Evolutionary conservation across 1,140 invertebrate genomes (phyloP).

Genomic region (Harpegnathos saltator): DNA sequence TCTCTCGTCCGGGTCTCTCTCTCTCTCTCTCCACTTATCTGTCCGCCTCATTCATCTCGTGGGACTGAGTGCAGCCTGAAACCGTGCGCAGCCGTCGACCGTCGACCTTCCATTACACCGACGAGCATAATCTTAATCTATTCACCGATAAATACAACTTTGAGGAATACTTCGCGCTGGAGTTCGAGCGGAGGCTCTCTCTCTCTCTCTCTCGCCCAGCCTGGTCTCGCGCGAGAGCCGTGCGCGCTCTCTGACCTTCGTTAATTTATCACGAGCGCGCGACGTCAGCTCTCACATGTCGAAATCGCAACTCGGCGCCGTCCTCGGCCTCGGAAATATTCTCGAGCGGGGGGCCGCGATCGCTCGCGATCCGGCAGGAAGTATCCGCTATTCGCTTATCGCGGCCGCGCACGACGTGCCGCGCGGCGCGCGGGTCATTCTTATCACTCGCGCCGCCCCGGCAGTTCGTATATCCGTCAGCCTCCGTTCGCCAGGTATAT

Average conservation of each 20-base stretch:
- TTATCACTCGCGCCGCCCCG: not conserved
- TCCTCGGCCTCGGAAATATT: constrained; percentile 33
- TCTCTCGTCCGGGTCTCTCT: constrained; percentile 46
- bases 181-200: constrained; percentile 6
- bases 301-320: not conserved
- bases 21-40: constrained; percentile 54
- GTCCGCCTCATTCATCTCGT: constrained; percentile 59
- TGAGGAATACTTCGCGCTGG: constrained; percentile 46
- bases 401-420: not conserved
- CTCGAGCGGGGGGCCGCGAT: too few relatives aligned
- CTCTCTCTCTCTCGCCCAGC: too few relatives aligned
- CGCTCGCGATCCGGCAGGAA: too few relatives aligned
- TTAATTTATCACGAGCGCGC: constrained; percentile 48
- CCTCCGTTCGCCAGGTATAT: constrained; percentile 21
- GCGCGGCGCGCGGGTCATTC: too few relatives aligned
- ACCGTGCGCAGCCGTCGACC: too few relatives aligned
- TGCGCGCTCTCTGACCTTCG: constrained; percentile 25
- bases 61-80: constrained; percentile 54
- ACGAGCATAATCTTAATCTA: constrained; percentile 60
- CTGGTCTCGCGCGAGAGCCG: too few relatives aligned
- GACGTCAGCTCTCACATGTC: constrained; percentile 2
- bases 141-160: constrained; percentile 60
- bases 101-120: constrained; percentile 57
- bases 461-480: not conserved
- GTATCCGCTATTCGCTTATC: too few relatives aligned